phyloP scores from a whole-genome alignment of 2,113 vertebrate genomes.

The Forbesichthys agassizii region DNA sequence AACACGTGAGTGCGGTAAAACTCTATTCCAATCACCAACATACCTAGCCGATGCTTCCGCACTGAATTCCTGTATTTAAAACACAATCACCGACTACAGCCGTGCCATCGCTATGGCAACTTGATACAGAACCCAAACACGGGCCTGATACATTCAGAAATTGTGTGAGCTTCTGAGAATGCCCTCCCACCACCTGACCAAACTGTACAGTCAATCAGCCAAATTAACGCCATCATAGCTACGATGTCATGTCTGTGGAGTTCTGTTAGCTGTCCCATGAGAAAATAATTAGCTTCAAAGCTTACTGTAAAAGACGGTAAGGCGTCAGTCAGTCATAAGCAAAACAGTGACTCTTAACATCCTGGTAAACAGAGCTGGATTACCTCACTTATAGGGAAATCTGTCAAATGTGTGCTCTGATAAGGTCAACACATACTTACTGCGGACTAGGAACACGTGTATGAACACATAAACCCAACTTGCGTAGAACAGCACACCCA shows the following conservation, averaged over 20 bases:
- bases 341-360: constrained; percentile 52
- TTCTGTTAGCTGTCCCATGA: constrained; percentile 21
- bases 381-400: constrained; percentile 12
- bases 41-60: background rate
- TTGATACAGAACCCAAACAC: constrained; percentile 56
- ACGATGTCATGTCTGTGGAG: constrained; percentile 43
- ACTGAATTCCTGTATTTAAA: constrained; percentile 26
- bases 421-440: background rate
- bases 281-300: constrained; percentile 32
- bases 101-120: constrained; percentile 45
- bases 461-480: constrained; percentile 14
- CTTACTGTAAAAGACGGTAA: constrained; percentile 46
- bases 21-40: background rate
- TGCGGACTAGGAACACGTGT: background rate
- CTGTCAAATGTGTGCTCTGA: constrained; percentile 21
- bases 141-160: constrained; percentile 48
- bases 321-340: constrained; percentile 36
- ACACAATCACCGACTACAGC: constrained; percentile 17
- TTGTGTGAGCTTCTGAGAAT: constrained; percentile 46
- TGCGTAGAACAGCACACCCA: background rate
- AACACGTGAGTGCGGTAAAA: constrained; percentile 1
- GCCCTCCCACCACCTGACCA: constrained; percentile 25
- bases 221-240: constrained; percentile 27
- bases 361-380: constrained; percentile 35
- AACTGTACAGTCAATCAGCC: constrained; percentile 65